Evolutionary conservation across 2,888 invertebrate genomes (phyloP).

Genomic region (Syrista parreyssii): DNA sequence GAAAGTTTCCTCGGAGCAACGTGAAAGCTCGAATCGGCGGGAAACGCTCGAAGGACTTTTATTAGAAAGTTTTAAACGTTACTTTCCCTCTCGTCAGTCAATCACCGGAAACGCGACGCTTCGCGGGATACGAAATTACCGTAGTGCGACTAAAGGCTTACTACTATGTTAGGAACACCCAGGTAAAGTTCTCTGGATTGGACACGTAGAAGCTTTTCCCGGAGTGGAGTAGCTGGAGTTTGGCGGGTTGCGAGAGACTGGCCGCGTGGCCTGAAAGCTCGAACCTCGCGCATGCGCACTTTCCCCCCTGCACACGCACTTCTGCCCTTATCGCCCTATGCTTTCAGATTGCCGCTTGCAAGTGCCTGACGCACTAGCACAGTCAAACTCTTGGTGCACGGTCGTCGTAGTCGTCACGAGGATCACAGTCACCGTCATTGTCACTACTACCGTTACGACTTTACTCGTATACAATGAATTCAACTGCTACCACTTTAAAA

Average conservation of each 20-base stretch:
- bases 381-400: not conserved
- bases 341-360: not conserved
- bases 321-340: conserved; percentile 1
- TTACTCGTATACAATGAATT: not conserved
- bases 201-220: not conserved
- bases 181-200: not conserved
- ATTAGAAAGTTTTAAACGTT: not conserved
- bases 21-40: not conserved
- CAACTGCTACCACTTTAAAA: not conserved
- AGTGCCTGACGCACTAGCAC: not conserved
- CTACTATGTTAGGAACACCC: not conserved
- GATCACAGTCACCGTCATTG: not conserved
- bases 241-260: conserved; percentile 60
- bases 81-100: not conserved
- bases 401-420: not conserved
- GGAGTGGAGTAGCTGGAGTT: conserved; percentile 39
- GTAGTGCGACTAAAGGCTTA: not conserved
- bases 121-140: not conserved
- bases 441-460: not conserved
- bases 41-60: not conserved
- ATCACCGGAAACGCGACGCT: not conserved
- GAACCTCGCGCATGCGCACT: conserved; percentile 47
- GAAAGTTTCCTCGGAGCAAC: not conserved
- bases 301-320: conserved; percentile 25
- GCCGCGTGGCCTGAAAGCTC: conserved; percentile 61